Base-by-base conservation (phyloP, 2,888 invertebrate species). In the Agonopterix subpropinquella region DNA sequence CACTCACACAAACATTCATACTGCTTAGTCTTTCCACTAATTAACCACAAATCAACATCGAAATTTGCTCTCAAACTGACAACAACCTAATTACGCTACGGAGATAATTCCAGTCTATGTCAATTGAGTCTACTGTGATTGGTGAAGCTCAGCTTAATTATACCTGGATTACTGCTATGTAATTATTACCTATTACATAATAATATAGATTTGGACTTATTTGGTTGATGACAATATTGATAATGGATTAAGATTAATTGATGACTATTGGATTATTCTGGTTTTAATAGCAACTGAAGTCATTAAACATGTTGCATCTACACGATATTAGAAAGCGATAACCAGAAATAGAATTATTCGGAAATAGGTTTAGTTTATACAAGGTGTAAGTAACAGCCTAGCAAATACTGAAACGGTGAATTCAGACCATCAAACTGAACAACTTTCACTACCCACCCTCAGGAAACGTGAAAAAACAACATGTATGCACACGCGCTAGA, bases 131-230 rank as follows among this genome's bases (percentile, higher is more conserved):
- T 4, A 56, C 55, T 57, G 56, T 63, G 61, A 69, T 67, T 67
- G 65, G 28, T 48, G 55, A 47, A 54, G 54, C 47, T 49, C 42
- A 43, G 63, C 64, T 74, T 77, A 77, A 82, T 84, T 81, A 83
- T 77, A 57, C 53, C 47, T 53, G 74, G 77, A 77, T 84, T 80
- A 82, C 70, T 67, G 65, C 67, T 53, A 53, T 54, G 60, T 77
- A 78, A 80, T 81, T 78, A 80, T 72, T 64, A 61, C n/a, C 28
- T 28, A 28, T 28, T 5, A 28, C 28, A 28, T 4, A 10, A 36
- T 49, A 57, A 57, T 63, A 55, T 62, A 28, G 28, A 61, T 64
- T 64, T 62, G 59, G 63, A 64, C 57, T 52, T 55, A 45, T 54
- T 54, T 49, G 47, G 49, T 55, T 54, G 54, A 47, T 52, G 46